Base-by-base conservation (phyloP, 2,888 invertebrate genomes). In the Rapana venosa region DNA sequence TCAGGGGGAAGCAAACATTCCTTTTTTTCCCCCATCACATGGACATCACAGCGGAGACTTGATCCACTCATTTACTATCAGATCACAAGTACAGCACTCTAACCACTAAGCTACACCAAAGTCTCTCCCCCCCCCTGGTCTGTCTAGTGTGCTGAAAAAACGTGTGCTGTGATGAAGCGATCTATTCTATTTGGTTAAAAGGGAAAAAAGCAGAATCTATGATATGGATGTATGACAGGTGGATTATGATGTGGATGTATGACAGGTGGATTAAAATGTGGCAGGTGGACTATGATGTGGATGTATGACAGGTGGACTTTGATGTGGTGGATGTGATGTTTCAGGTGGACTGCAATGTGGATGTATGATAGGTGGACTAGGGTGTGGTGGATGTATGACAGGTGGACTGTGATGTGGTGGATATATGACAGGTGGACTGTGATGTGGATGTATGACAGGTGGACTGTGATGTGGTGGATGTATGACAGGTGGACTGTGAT, bases 401-500 rank as follows among this genome's bases (percentile, higher is more conserved):
- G 84, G 84, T 84, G 84, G 84, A 84, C 22, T 84, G 36, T 30
- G 47, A 47, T 47, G 47, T 47, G 2, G 47, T 2, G 47, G 47
- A 5, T 2, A 5, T 79, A 22, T 35, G 2, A 32, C 20, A 66
- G 66, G 66, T 66, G 66, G 26, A 66, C 66, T 22, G 17, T 61
- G 61, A n/a, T n/a, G n/a, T n/a, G n/a, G n/a, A n/a, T n/a, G n/a
- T 96, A 11, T 90, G 92, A 22, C 93, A 94, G 17, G 93, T 93
- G 89, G 90, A 93, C 15, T 93, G 94, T 83, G 88, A 66, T 17
- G 26, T 66, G 66, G 26, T 66, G 66, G 61, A 61, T 61, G 61
- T 47, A 35, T 84, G 35, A 36, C 84, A 84, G 84, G 84, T 84
- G 84, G 84, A 84, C 22, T 84, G 36, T 30, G n/a, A 36, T 36